A percentile compares a stretch with the other conserved stretches of the same genome.
Evolutionary conservation across 92 coral and sea anemone species (phyloP).

Genomic region (Chrysogorgia sp.): DNA sequence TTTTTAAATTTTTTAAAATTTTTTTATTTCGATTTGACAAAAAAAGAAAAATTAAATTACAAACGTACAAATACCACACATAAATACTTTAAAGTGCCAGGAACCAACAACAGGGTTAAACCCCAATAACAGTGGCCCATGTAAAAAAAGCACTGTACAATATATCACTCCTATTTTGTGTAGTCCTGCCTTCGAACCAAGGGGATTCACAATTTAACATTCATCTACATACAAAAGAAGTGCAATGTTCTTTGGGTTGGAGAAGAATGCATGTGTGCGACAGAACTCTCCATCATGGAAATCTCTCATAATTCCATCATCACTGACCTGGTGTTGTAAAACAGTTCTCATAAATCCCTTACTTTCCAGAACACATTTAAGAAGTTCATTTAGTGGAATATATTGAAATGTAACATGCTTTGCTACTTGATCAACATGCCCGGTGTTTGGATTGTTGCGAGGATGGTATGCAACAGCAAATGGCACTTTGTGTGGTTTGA

Average conservation of each 20-base stretch:
- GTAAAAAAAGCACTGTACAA: conserved; percentile 5
- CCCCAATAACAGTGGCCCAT: no score
- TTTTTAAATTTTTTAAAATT: no score
- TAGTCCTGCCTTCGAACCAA: conserved; percentile 22
- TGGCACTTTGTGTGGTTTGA: no score
- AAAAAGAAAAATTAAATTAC: no score
- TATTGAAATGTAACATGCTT: conserved; percentile 30
- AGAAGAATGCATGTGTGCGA: conserved; percentile 1
- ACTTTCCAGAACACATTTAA: conserved; percentile 27
- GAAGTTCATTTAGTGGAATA: conserved; percentile 17
- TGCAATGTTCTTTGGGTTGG: conserved; percentile 26
- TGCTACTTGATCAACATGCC: conserved; percentile 17
- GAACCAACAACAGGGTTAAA: no score
- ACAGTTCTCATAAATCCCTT: no score
- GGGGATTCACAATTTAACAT: conserved; percentile 11
- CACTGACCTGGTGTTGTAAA: conserved; percentile 1
- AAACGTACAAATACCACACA: no score
- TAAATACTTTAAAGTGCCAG: no score
- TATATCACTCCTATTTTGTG: conserved; percentile 24
- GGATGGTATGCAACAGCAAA: conserved; percentile 29
- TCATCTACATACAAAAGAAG: conserved; percentile 21
- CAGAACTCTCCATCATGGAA: conserved; percentile 33
- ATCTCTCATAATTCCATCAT: conserved; percentile 31
- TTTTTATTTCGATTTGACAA: no score
- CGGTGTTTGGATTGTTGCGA: conserved; percentile 18